phyloP scores from a whole-genome alignment of 2,113 vertebrate genomes.

The Tylochromis polylepis region DNA sequence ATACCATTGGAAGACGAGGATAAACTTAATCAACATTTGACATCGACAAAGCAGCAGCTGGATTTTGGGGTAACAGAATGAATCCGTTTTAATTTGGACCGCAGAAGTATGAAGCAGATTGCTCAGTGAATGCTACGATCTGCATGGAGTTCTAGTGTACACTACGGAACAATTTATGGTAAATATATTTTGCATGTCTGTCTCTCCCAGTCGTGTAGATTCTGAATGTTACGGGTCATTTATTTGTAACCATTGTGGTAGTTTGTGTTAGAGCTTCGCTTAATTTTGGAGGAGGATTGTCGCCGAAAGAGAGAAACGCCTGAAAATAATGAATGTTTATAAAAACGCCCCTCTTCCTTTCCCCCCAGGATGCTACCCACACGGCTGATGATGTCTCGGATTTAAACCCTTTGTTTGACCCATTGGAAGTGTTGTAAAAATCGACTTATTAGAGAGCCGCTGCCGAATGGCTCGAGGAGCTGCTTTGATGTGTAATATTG shows the following conservation, averaged over 20 bases:
- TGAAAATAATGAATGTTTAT: constrained; percentile 16
- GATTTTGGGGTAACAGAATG: constrained; percentile 61
- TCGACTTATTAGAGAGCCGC: constrained; percentile 60
- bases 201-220: neutral
- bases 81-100: constrained; percentile 61
- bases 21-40: constrained; percentile 59
- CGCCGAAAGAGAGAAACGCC: neutral
- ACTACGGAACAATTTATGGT: constrained; percentile 78
- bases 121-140: constrained; percentile 55
- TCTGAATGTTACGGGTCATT: neutral
- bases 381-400: constrained; percentile 5
- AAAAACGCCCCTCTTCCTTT: neutral
- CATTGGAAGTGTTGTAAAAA: constrained; percentile 67
- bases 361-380: neutral
- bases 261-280: neutral
- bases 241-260: neutral
- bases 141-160: constrained; percentile 74
- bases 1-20: constrained; percentile 48
- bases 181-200: constrained; percentile 47
- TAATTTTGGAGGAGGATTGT: neutral
- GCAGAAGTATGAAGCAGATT: constrained; percentile 59
- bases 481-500: constrained; percentile 70
- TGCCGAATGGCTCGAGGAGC: constrained; percentile 54
- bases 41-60: constrained; percentile 53
- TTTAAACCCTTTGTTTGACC: constrained; percentile 61